Evolutionary conservation across 2,888 invertebrate species (phyloP).

Genomic region (Hirtodrosophila confusa): DNA sequence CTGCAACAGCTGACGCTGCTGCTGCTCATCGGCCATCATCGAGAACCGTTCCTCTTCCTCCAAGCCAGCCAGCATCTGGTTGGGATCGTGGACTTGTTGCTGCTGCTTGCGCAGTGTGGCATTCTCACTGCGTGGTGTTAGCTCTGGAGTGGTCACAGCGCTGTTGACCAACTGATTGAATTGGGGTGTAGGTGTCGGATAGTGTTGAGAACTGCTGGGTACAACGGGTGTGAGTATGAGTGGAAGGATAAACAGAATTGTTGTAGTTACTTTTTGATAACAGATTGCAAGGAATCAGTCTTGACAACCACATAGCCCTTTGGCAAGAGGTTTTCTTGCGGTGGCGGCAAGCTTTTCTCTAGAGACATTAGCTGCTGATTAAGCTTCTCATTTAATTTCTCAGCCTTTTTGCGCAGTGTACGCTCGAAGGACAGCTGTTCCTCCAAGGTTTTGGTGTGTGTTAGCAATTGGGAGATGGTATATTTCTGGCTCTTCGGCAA

Average conservation of each 20-base stretch:
- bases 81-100: no score
- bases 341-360: slow-evolving; percentile 39
- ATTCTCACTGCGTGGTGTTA: slow-evolving; percentile 63
- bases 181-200: slow-evolving; percentile 32
- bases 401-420: slow-evolving; percentile 87
- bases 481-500: slow-evolving; percentile 71
- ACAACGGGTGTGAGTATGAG: no score
- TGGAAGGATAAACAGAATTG: not conserved
- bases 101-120: slow-evolving; percentile 55
- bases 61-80: slow-evolving; percentile 3
- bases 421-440: slow-evolving; percentile 87
- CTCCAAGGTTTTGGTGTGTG: slow-evolving; percentile 84
- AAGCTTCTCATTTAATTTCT: slow-evolving; percentile 87
- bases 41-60: slow-evolving; percentile 7
- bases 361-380: slow-evolving; percentile 86
- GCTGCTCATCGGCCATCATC: slow-evolving; percentile 17
- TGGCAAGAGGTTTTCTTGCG: slow-evolving; percentile 50
- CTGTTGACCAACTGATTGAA: slow-evolving; percentile 70
- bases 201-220: slow-evolving; percentile 26
- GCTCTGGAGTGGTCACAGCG: slow-evolving; percentile 48
- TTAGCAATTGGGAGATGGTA: slow-evolving; percentile 70
- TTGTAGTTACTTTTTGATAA: slow-evolving; percentile 72
- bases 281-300: slow-evolving; percentile 71
- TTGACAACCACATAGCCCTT: slow-evolving; percentile 77
- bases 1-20: slow-evolving; percentile 61